These are phyloP conservation scores for Melolontha melolontha DNA, from an alignment of 2,888 invertebrate genomes.

Conservation along the genomic window DNA sequence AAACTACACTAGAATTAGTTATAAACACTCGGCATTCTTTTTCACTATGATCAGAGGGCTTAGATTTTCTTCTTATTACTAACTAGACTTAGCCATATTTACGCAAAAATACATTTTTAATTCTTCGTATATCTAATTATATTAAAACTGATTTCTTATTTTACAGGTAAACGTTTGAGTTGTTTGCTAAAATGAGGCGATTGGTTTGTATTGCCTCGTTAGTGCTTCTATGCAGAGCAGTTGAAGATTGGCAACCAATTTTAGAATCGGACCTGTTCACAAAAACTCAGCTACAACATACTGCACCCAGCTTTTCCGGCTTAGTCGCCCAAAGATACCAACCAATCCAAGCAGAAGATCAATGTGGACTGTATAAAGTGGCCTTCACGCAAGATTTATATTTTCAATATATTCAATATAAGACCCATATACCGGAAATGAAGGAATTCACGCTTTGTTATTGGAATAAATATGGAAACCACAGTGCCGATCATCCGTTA, in stretches of 20 bases:
- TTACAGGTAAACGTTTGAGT: constrained; percentile 4
- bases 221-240: constrained; percentile 59
- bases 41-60: no score
- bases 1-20: no score
- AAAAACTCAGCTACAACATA: constrained; percentile 48
- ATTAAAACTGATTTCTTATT: no score
- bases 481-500: constrained; percentile 84
- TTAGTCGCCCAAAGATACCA: constrained; percentile 49
- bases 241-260: constrained; percentile 69
- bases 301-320: constrained; percentile 45
- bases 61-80: no score
- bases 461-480: constrained; percentile 87
- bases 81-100: no score
- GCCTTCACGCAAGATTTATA: constrained; percentile 71
- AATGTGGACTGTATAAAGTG: constrained; percentile 70
- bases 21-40: no score
- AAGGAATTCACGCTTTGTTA: constrained; percentile 87
- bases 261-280: constrained; percentile 62
- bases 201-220: constrained; percentile 56
- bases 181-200: constrained; percentile 36
- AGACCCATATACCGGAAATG: constrained; percentile 77
- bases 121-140: no score
- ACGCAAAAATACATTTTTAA: no score
- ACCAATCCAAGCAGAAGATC: constrained; percentile 54
- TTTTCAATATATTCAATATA: constrained; percentile 81